phyloP scores from a whole-genome alignment of 2,797 vertebrate genomes.

The Coluber constrictor region DNA sequence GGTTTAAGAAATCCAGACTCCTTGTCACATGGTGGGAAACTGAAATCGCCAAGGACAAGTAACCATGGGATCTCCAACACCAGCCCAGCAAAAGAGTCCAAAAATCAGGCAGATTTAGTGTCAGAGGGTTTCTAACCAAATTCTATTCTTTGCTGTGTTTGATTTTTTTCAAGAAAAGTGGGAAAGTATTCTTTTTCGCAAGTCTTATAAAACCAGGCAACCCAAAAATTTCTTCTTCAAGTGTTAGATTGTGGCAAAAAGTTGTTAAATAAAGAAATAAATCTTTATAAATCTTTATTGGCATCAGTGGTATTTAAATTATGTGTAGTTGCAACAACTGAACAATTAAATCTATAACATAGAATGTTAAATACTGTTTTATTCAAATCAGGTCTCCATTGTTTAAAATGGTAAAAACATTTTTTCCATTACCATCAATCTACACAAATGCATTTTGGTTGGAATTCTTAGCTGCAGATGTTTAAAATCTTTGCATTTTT shows the following conservation, averaged over 20 bases:
- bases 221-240: not conserved
- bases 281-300: not conserved
- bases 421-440: not conserved
- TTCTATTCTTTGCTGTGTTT: not conserved
- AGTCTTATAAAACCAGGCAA: not conserved
- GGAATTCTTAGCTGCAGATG: not conserved
- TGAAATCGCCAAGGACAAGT: not conserved
- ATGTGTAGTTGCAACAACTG: not conserved
- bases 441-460: not conserved
- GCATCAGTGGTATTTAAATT: not conserved
- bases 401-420: not conserved
- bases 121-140: not conserved
- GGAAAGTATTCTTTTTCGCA: not conserved
- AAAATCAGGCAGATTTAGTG: not conserved
- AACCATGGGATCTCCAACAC: not conserved
- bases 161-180: not conserved
- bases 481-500: not conserved
- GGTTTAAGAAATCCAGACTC: not conserved
- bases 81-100: not conserved
- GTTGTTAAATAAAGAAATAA: not conserved
- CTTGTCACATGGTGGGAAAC: not conserved
- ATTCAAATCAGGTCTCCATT: not conserved
- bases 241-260: not conserved
- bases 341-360: not conserved
- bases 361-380: not conserved